These are phyloP conservation scores for Paraplagusia blochii DNA, from an alignment of 2,113 vertebrate species.

Conservation along the genomic window DNA sequence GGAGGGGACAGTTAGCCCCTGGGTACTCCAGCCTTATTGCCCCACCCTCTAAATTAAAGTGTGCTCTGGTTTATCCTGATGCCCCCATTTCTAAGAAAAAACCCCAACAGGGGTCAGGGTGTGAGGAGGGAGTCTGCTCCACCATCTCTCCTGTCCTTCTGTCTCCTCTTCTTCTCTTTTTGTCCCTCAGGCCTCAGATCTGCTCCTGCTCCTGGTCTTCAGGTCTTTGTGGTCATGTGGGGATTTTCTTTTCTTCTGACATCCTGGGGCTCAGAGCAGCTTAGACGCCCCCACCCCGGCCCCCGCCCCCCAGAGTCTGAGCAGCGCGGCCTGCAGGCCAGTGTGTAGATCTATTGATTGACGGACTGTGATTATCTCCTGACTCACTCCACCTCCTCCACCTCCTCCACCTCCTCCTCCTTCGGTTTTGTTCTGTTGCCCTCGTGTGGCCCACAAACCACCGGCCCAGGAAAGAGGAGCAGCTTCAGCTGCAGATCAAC, in stretches of 20 bases:
- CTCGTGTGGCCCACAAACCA: conserved; percentile 37
- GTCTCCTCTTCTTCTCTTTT: conserved; percentile 47
- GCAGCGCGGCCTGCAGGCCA: conserved; percentile 25
- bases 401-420: too few relatives aligned
- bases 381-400: too few relatives aligned
- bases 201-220: conserved; percentile 61
- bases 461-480: conserved; percentile 19
- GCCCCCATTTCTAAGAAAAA: too few relatives aligned
- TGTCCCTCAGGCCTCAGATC: conserved; percentile 50
- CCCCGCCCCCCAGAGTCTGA: conserved; percentile 4
- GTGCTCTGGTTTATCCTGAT: too few relatives aligned
- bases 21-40: too few relatives aligned
- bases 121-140: too few relatives aligned
- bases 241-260: conserved; percentile 68
- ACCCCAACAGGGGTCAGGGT: too few relatives aligned
- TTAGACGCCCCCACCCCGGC: conserved; percentile 50
- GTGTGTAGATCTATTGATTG: conserved; percentile 52
- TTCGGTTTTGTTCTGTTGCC: conserved; percentile 48
- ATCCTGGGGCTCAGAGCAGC: conserved; percentile 60
- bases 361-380: conserved; percentile 64
- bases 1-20: too few relatives aligned
- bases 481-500: conserved; percentile 34
- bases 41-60: too few relatives aligned
- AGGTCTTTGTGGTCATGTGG: conserved; percentile 63
- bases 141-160: conserved; percentile 49